Conservation (phyloP, 2,888 invertebrate genomes). For the Linhomoeus sp. region DNA sequence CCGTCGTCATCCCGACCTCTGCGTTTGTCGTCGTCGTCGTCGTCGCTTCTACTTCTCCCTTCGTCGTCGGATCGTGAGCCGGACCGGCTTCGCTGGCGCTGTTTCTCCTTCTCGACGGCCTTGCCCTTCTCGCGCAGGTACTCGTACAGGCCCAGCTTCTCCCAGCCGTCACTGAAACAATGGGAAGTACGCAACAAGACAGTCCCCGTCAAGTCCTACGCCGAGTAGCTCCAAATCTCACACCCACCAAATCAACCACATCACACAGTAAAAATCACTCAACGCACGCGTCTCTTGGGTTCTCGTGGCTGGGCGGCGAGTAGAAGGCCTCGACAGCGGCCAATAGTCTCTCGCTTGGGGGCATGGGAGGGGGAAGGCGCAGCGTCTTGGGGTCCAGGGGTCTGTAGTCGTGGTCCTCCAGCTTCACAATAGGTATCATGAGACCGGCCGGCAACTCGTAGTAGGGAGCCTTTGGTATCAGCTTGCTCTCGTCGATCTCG, state of each 20-base stretch:
- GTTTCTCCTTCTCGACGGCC: constrained; percentile 7
- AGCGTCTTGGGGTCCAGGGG: constrained; percentile 72
- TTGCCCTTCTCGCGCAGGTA: constrained; percentile 82
- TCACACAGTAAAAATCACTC: not conserved
- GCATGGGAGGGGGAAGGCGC: constrained; percentile 76
- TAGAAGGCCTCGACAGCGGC: constrained; percentile 92
- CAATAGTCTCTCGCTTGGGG: constrained; percentile 72
- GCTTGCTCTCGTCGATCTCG: constrained; percentile 33
- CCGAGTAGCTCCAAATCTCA: not conserved
- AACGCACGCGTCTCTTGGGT: constrained; percentile 53
- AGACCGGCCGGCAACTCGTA: constrained; percentile 90
- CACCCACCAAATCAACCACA: not conserved
- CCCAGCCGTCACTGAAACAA: constrained; percentile 64
- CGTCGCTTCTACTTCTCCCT: no score
- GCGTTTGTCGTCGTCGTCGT: no score
- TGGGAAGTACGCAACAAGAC: not conserved
- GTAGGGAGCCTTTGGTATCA: constrained; percentile 72
- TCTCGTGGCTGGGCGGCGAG: constrained; percentile 66
- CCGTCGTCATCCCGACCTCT: no score
- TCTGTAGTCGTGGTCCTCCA: constrained; percentile 71
- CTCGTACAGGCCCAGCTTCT: constrained; percentile 85
- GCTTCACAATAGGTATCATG: constrained; percentile 87
- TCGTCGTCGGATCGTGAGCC: no score
- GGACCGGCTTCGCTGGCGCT: no score
- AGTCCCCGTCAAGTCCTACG: not conserved